Evolutionary conservation across 2,888 invertebrate genomes (phyloP), one percentile per base, ranked within the genome.

Genomic region (Dasypolia templi): DNA sequence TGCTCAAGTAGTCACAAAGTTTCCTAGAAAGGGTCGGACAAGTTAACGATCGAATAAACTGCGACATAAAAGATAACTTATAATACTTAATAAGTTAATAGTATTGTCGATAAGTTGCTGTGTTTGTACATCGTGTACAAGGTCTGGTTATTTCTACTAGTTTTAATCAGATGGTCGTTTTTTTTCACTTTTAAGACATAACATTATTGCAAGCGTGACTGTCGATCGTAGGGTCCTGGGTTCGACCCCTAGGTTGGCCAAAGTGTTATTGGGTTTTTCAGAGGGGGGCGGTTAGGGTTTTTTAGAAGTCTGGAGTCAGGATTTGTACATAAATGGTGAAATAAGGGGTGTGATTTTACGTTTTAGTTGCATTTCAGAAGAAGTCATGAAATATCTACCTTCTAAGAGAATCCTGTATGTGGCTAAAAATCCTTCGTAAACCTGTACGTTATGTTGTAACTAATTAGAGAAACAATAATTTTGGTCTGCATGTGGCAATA

Each of bases 1-100:
- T 32, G 58, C 49, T 65, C 49, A 68, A 62, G 62, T 35, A 78
- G 39, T 67, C 71, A 70, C 74, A 26, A 63, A 66, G 74, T 72
- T 74, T 75, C 67, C 51, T n/a, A 17, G 71, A 77, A 75, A 78
- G 82, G 75, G 77, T 70, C 84, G 80, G 65, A 72, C 78, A 77
- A 87, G 74, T 91, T 92, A 90, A 92, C 89, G 90, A 91, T 77
- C 86, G 72, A 86, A 90, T 91, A 89, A 92, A 91, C 89, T 77
- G 59, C 46, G 86, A 81, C 88, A 88, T 92, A 87, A 91, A 92
- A 89, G 85, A 87, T 88, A 89, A 92, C 81, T 89, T 88, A 83
- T 86, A 87, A 87, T 88, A 88, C 88, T 81, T 80, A 76, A 80
- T 80, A 80, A 81, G 70, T 90, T 89, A 88, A 91, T 89, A 90